phyloP scores from a whole-genome alignment of 2,113 vertebrate species.

The Gobius niger region DNA sequence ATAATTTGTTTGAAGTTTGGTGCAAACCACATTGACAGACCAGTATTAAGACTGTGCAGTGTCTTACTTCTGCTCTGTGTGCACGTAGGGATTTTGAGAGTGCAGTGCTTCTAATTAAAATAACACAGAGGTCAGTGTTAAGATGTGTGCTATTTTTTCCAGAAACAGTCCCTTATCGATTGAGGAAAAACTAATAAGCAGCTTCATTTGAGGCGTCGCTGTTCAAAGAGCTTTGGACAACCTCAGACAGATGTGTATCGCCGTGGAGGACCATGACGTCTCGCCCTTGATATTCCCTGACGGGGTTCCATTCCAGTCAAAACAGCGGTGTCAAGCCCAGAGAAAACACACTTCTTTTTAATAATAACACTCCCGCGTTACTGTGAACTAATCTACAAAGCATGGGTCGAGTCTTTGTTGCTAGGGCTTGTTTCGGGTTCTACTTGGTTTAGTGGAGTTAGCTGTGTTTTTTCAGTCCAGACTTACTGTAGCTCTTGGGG shows the following conservation, averaged over 20 bases:
- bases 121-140: no score
- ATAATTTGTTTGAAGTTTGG: no score
- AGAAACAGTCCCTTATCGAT: background rate
- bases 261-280: constrained; percentile 21
- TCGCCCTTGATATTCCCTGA: constrained; percentile 52
- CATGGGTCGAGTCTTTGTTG: background rate
- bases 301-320: constrained; percentile 69
- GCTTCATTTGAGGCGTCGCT: background rate
- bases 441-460: no score
- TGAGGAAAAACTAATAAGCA: background rate
- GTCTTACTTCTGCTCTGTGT: no score
- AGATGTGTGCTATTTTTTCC: constrained; percentile 48
- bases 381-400: constrained; percentile 29
- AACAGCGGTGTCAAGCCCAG: constrained; percentile 43
- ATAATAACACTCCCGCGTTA: constrained; percentile 3
- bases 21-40: no score
- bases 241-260: constrained; percentile 16
- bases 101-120: no score
- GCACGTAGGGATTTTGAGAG: no score
- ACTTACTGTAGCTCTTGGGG: no score
- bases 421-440: no score
- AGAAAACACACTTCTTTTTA: constrained; percentile 20
- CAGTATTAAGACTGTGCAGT: no score
- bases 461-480: no score
- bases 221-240: background rate